A percentile compares a stretch with the other conserved stretches of the same genome.
phyloP scores from a whole-genome alignment of 1,140 invertebrate genomes.

The Chironomus striatipennis region DNA sequence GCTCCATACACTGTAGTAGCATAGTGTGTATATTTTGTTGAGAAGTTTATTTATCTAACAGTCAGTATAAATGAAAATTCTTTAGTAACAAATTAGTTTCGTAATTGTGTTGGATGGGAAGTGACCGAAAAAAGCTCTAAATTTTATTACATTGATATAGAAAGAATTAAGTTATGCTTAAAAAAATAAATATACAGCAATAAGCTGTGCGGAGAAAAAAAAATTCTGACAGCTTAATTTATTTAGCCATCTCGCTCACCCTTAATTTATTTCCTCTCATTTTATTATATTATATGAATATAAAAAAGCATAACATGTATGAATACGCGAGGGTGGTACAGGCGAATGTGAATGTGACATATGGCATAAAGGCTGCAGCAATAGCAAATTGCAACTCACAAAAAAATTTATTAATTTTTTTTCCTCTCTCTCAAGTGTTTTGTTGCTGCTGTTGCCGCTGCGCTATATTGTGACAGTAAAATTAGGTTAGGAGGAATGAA shows the following conservation, averaged over 20 bases:
- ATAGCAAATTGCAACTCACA: conserved; percentile 3
- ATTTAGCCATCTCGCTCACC: neutral
- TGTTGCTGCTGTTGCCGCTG: conserved; percentile 1
- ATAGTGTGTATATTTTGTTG: neutral
- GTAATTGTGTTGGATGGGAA: neutral
- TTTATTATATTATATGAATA: neutral
- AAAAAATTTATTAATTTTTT: conserved; percentile 22
- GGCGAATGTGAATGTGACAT: neutral
- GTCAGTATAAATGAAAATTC: neutral
- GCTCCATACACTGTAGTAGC: neutral
- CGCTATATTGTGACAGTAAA: conserved; percentile 15
- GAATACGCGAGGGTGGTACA: neutral
- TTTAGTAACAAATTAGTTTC: conserved; percentile 1
- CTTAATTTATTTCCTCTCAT: neutral
- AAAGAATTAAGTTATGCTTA: neutral
- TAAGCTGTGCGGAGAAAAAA: too few species aligned
- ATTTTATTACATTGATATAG: conserved; percentile 8
- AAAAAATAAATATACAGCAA: too few species aligned
- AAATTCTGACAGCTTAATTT: neutral
- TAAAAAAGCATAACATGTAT: neutral
- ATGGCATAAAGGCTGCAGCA: neutral
- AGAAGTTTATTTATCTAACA: too few species aligned
- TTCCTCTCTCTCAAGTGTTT: neutral
- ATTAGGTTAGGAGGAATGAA: conserved; percentile 14
- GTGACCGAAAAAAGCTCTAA: neutral